Evolutionary conservation across 1,140 invertebrate genomes (phyloP).

Genomic region (Drosophila nigromelanica): DNA sequence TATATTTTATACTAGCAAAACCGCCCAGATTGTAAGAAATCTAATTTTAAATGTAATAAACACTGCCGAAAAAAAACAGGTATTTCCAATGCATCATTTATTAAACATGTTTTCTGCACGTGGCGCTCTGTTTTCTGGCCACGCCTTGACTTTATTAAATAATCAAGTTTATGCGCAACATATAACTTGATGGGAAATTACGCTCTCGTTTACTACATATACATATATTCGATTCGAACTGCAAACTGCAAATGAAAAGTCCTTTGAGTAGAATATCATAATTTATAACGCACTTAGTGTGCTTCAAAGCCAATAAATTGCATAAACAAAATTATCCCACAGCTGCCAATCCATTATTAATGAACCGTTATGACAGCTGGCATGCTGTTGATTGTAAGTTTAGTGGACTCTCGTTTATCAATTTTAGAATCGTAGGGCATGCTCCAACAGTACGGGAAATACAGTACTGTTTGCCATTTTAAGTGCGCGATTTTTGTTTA

Average conservation of each 20-base stretch:
- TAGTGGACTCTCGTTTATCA: not conserved
- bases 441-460: not conserved
- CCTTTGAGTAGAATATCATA: conserved; percentile 1
- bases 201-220: not conserved
- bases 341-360: conserved; percentile 23
- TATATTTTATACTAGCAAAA: too few relatives aligned
- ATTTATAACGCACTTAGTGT: conserved; percentile 25
- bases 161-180: too few relatives aligned
- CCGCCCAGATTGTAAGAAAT: too few relatives aligned
- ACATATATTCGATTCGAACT: not conserved
- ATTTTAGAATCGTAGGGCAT: not conserved
- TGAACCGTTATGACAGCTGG: conserved; percentile 12
- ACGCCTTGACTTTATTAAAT: too few relatives aligned
- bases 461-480: conserved; percentile 7
- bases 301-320: conserved; percentile 1
- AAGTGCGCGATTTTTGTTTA: conserved; percentile 16
- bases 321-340: conserved; percentile 15
- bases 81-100: too few relatives aligned
- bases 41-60: too few relatives aligned
- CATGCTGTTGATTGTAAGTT: not conserved
- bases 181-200: not conserved
- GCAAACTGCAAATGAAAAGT: conserved; percentile 11
- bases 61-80: too few relatives aligned
- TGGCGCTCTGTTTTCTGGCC: too few relatives aligned
- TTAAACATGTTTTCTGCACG: too few relatives aligned